Evolutionary conservation across 2,797 vertebrate genomes (phyloP), one percentile per base, ranked within the genome.

Genomic region (Microctenopoma lineatum): DNA sequence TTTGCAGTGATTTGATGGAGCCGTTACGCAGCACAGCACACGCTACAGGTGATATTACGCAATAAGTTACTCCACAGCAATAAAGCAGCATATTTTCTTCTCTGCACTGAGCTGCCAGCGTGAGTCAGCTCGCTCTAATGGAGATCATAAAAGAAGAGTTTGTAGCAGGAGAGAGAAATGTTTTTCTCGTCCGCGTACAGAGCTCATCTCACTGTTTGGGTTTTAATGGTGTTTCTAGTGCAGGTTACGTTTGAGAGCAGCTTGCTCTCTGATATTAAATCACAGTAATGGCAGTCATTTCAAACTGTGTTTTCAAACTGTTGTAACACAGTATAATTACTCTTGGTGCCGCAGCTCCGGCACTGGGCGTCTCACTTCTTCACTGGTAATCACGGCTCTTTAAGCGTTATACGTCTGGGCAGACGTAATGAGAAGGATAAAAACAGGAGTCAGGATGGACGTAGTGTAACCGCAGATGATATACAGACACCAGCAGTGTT

Each of bases 1-100:
- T 57, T 41, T 56, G 18, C 34, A 36, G 10, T 60, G 29, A 41
- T 15, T 41, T n/a, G 18, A 57, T 25, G 15, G 13, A 4, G 26
- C 34, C 7, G 36, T 34, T 50, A 12, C 4, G 3, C 32, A 26
- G 63, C 55, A n/a, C 27, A 26, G 26, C 32, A 12, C 26, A 42
- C 12, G 16, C 69, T 51, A 42, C 68, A 59, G 48, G 54, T 59
- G 54, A 51, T 6, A 14, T 68, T 45, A 64, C 46, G 59, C 48
- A 55, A 51, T 9, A 16, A 36, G 59, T 50, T 3, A 15, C n/a
- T 45, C 16, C 25, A 57, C 60, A 48, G 73, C 34, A 57, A 2
- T 71, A 47, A 68, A 76, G 8, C 15, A 34, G 45, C 59, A 9
- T 4, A 7, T 70, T 47, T 45, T 6, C 48, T 13, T 16, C 16